These are phyloP conservation scores for Dendrolimus punctatus DNA, from an alignment of 1,140 invertebrate species.

Conservation along the genomic window DNA sequence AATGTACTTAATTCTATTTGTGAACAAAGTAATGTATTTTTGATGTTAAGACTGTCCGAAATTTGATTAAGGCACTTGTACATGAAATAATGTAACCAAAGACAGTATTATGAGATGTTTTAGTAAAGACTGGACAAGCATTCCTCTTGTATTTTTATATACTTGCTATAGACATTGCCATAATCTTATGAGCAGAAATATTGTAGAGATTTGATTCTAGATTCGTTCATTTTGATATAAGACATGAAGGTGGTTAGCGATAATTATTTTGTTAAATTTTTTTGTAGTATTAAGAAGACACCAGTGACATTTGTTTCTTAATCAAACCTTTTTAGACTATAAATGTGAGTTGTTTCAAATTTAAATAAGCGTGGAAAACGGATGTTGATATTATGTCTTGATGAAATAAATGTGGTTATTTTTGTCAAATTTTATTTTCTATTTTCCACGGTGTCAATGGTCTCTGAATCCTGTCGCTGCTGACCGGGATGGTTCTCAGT, in stretches of 20 bases:
- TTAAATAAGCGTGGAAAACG: slow-evolving; percentile 42
- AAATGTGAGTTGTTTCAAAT: neutral
- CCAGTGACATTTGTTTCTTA: no score
- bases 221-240: no score
- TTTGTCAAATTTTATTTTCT: slow-evolving; percentile 44
- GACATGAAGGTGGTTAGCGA: no score
- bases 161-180: no score
- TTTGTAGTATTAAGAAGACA: no score
- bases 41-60: slow-evolving; percentile 27
- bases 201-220: no score
- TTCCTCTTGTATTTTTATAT: no score
- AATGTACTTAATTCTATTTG: slow-evolving; percentile 11
- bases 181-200: no score
- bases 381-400: slow-evolving; percentile 21
- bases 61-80: slow-evolving; percentile 13
- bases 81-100: slow-evolving; percentile 11
- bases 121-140: slow-evolving; percentile 9
- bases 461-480: no score
- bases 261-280: no score
- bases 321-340: no score
- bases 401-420: slow-evolving; percentile 28
- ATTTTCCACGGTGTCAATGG: slow-evolving; percentile 42
- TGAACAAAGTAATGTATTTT: slow-evolving; percentile 22
- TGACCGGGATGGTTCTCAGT: no score
- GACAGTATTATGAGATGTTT: slow-evolving; percentile 12